Evolutionary conservation across 2,113 vertebrate genomes (phyloP).

Genomic region (Sminthopsis crassicaudata): DNA sequence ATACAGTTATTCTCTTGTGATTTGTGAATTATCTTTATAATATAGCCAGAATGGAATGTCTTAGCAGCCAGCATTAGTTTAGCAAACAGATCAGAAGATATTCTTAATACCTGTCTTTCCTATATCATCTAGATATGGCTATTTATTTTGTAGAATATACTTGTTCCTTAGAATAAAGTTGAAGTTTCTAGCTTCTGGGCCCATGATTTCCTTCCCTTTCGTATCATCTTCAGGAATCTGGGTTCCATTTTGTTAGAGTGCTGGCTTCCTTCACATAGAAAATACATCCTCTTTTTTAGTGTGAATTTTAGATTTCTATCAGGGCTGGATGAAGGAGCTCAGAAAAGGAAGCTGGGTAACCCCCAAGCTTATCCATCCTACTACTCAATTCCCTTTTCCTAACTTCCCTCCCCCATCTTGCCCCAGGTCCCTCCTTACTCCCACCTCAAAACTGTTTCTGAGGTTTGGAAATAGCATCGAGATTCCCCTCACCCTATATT

Average conservation of each 20-base stretch:
- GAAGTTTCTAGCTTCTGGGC: neutral
- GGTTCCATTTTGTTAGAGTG: neutral
- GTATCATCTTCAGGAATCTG: neutral
- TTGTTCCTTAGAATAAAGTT: accelerated
- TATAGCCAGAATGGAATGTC: neutral
- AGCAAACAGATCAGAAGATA: neutral
- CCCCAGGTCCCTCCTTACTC: neutral
- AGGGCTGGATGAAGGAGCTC: neutral
- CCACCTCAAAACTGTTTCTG: conserved; percentile 70
- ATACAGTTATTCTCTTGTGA: neutral
- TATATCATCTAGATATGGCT: neutral
- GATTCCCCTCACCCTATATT: conserved; percentile 66
- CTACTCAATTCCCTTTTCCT: conserved; percentile 13
- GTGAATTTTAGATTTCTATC: neutral
- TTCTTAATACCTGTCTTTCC: neutral
- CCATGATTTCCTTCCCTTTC: neutral
- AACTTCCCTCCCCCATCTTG: conserved; percentile 36
- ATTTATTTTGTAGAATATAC: neutral
- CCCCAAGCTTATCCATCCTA: neutral
- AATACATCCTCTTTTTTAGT: neutral
- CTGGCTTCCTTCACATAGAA: neutral
- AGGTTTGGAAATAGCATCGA: conserved; percentile 66
- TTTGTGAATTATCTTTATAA: neutral
- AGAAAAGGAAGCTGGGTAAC: neutral
- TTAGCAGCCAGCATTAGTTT: neutral